A percentile compares a stretch with the other conserved stretches of the same genome.
These are phyloP conservation scores for Dasyprocta punctata DNA, from an alignment of 2,113 vertebrate genomes.

Conservation along the genomic window DNA sequence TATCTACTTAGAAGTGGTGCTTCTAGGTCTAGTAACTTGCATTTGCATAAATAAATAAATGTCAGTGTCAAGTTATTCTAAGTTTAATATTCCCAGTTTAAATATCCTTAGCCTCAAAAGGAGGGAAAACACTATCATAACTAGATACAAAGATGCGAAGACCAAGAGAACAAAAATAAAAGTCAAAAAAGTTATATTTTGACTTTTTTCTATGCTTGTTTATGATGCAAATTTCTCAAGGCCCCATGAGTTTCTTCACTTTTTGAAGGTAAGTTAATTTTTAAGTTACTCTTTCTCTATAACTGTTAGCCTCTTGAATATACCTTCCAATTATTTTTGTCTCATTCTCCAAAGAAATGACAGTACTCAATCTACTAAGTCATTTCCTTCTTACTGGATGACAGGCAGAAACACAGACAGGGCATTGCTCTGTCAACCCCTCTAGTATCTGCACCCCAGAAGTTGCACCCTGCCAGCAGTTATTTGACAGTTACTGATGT, in stretches of 20 bases:
- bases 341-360: slow-evolving; percentile 60
- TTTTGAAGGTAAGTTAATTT: neutral
- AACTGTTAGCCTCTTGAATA: slow-evolving; percentile 1
- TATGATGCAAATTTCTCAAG: neutral
- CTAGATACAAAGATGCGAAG: neutral
- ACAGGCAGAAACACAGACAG: slow-evolving; percentile 50
- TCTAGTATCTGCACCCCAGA: slow-evolving; percentile 30
- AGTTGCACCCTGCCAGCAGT: slow-evolving; percentile 43
- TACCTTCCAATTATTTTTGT: slow-evolving; percentile 57
- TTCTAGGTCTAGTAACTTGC: neutral
- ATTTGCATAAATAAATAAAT: neutral
- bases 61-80: neutral
- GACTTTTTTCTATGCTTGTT: neutral
- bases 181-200: slow-evolving; percentile 14
- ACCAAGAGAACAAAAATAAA: slow-evolving; percentile 19
- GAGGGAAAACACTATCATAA: neutral
- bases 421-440: slow-evolving; percentile 15
- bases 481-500: slow-evolving; percentile 48
- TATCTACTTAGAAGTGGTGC: slow-evolving; percentile 29
- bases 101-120: slow-evolving; percentile 28
- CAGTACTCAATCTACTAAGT: slow-evolving; percentile 49
- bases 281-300: slow-evolving; percentile 13
- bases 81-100: neutral
- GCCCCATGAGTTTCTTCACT: neutral
- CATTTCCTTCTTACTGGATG: slow-evolving; percentile 49